Percentiles rank a stretch among this genome's conserved stretches.
Evolutionary conservation across 2,113 vertebrate species (phyloP).

Genomic region (Cepphus grylle): DNA sequence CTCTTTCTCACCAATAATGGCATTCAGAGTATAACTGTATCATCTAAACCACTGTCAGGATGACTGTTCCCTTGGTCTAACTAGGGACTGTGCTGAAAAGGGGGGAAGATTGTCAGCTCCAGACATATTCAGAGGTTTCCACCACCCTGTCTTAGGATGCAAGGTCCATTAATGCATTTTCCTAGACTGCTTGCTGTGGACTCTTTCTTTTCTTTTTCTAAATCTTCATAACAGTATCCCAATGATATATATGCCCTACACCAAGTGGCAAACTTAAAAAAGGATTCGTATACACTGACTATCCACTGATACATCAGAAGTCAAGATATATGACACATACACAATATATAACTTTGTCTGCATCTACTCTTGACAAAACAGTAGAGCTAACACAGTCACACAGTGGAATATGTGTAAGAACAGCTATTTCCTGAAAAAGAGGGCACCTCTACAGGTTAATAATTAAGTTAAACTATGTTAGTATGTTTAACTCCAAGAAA

Average conservation of each 20-base stretch:
- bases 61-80: neutral
- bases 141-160: neutral
- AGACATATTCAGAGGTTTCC: neutral
- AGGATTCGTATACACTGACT: neutral
- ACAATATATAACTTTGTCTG: neutral
- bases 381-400: neutral
- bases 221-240: neutral
- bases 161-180: neutral
- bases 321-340: neutral
- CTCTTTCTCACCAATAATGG: neutral
- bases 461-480: neutral
- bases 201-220: too few species aligned
- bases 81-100: neutral
- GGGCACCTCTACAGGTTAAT: neutral
- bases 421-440: neutral
- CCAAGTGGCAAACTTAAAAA: neutral
- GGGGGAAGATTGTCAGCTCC: neutral
- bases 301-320: neutral
- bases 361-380: neutral
- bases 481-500: neutral
- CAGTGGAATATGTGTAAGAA: neutral
- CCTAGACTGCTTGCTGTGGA: neutral
- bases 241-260: neutral
- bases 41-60: neutral
- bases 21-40: neutral